Percentiles rank a stretch among this genome's conserved stretches.
Evolutionary conservation across 92 coral and sea anemone species (phyloP).

Genomic region (Meandrina meandrites): DNA sequence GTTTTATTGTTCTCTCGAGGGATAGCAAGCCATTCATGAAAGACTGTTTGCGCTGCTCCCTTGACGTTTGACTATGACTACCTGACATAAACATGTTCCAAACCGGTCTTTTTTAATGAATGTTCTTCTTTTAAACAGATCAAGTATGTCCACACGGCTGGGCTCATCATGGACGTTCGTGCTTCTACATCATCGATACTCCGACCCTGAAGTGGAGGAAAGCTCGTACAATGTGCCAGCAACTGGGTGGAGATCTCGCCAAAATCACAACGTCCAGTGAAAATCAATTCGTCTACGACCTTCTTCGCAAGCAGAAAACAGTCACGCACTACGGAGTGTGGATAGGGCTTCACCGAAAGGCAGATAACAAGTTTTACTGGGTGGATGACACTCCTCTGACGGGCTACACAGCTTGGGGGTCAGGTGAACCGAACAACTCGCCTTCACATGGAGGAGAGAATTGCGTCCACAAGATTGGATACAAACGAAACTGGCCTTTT

Average conservation of each 20-base stretch:
- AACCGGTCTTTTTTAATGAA: neutral
- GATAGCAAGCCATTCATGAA: too few species aligned
- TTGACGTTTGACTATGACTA: too few species aligned
- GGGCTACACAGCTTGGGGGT: neutral
- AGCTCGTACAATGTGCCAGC: slow-evolving; percentile 13
- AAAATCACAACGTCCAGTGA: slow-evolving; percentile 17
- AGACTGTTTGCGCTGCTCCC: too few species aligned
- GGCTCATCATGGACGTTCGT: slow-evolving; percentile 12
- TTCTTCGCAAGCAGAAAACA: neutral
- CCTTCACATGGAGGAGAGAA: neutral
- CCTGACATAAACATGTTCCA: too few species aligned
- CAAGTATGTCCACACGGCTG: slow-evolving; percentile 20
- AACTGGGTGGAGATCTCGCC: slow-evolving; percentile 32
- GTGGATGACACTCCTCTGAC: slow-evolving; percentile 6
- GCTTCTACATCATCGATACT: slow-evolving; percentile 19
- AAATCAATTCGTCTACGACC: slow-evolving; percentile 17
- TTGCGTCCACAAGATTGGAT: neutral
- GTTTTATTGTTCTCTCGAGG: too few species aligned
- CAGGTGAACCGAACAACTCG: neutral
- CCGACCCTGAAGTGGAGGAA: slow-evolving; percentile 20
- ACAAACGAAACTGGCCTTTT: neutral
- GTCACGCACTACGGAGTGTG: neutral
- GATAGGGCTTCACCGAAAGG: slow-evolving; percentile 20
- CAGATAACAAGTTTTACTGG: slow-evolving; percentile 21
- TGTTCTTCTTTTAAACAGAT: neutral